Evolutionary conservation across 1,140 invertebrate genomes (phyloP), one percentile per base, ranked within the genome.

Genomic region (Drosophila azteca): DNA sequence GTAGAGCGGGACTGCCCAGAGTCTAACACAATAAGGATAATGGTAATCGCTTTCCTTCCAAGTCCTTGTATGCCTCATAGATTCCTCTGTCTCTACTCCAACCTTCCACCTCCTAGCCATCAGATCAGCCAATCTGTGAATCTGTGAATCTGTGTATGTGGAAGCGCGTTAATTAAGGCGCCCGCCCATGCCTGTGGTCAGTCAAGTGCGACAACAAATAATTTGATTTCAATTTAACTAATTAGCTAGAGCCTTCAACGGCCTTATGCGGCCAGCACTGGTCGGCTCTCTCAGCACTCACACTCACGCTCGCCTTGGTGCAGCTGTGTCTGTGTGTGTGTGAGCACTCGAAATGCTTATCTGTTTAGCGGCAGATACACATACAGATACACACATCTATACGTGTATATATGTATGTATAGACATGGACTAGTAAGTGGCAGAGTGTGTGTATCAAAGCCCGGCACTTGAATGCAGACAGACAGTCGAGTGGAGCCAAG

Each of bases 141-240:
- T 26, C 22, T 11, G 15, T 13, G 35, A 51, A 49, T 55, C 51
- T 17, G 48, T 64, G 39, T 66, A 51, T 75, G 65, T 49, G 63
- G 46, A 71, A 75, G 64, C 72, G 83, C 88, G 79, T 90, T 90
- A 90, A 90, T 90, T 90, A 90, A 90, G 88, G 82, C 76, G 82
- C 66, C 71, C 24, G 24, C 5, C 8, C 83, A 79, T 79, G 88
- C 82, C 77, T 72, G 82, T 82, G 88, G 87, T 53, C 79, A 88
- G 79, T 90, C 83, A 90, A 90, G 87, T 90, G 88, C 88, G 79
- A 90, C 87, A 90, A 88, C 88, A 90, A 90, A 90, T 90, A 90
- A 90, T 90, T 90, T 90, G 88, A 90, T 90, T 90, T 90, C 88
- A 90, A 90, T 90, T 90, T 78, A 87, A 88, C 83, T 90, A 90